Evolutionary conservation across 1,140 invertebrate genomes (phyloP), one percentile per base, ranked within the genome.

Genomic region (Orchestia grillus): DNA sequence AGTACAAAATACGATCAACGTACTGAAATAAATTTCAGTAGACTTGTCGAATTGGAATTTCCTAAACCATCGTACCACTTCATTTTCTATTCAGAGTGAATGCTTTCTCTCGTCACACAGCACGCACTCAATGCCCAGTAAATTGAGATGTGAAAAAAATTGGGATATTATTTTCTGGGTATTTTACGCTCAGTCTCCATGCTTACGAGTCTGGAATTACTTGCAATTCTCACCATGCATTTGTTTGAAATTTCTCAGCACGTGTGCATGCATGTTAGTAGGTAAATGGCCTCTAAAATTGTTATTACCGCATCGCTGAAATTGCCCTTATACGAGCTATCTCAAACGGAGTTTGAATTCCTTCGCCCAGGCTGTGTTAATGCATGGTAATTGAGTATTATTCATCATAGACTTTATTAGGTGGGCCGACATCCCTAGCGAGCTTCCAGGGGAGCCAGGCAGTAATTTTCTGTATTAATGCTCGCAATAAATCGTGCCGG

Each of bases 321-420:
- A 77, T 77, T 77, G 62, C 62, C 11, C 62, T 77, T 3, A 36
- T 1, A 23, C 1, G 28, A 77, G 62, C 15, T 77, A 15, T 36
- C 36, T 23, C 62, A 15, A 77, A 77, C 62, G 11, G 28, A 77
- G 62, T 77, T 77, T 77, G 62, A 77, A 77, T 77, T 77, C 62
- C 28, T 77, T 23, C 62, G 62, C 28, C 36, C 15, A 23, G 62
- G 62, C 11, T 77, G 62, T 77, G 15, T 28, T 77, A 36, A 77
- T 77, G 62, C 62, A 77, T 36, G 62, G 62, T 77, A 77, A 77
- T 77, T 23, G 62, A 77, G 62, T 77, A 36, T 77, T 77, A 77
- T 77, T 77, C 62, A 77, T 77, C 62, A 77, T 77, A 77, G 62
- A 36, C 62, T 77, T 77, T 77, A 77, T 77, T 77, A 77, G 62